Evolutionary conservation across 2,888 invertebrate species (phyloP), one percentile per base, ranked within the genome.

Genomic region (Augochlorella aurata): DNA sequence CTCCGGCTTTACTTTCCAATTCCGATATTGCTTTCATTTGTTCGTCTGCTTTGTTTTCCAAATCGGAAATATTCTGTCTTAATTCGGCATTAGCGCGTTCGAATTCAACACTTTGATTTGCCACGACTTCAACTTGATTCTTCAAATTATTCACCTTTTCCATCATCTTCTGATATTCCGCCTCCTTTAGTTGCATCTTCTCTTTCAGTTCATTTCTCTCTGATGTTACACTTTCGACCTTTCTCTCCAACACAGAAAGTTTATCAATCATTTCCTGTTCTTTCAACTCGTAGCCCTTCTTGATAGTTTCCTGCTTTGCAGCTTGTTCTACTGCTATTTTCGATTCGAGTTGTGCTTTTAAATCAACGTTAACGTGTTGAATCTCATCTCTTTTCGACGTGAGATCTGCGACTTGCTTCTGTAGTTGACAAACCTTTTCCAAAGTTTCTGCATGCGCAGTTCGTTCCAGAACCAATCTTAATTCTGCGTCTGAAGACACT

Each of bases 1-100:
- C 14, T n/a, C 18, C n/a, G 68, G 82, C 76, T 54, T 78, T 65
- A 1, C 66, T 52, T 21, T 82, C 69, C 21, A 85, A 49, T 50
- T 81, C 67, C 2, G 61, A 63, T 1, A 79, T 49, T 45, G 63
- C 68, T 29, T 79, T 68, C 49, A 52, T 14, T 0, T 12, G n/a
- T 1, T 52, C 54, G 1, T 7, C 8, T 12, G 14, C 16, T 14
- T 21, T 47, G 24, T 21, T 47, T 24, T 76, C 54, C 12, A 71
- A 29, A 63, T 52, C 52, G 1, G 21, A 58, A 7, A 16, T 29
- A 7, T 49, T 70, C 14, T 49, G 21, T 24, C 49, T 54, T 47
- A 80, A 54, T 18, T 88, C 79, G 2, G 72, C 29, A 8, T 61
- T 54, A 10, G 5, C 7, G 29, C 24, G 24, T 44, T 83, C n/a